phyloP scores from a whole-genome alignment of 2,888 invertebrate species.

The Lasius fuliginosus region DNA sequence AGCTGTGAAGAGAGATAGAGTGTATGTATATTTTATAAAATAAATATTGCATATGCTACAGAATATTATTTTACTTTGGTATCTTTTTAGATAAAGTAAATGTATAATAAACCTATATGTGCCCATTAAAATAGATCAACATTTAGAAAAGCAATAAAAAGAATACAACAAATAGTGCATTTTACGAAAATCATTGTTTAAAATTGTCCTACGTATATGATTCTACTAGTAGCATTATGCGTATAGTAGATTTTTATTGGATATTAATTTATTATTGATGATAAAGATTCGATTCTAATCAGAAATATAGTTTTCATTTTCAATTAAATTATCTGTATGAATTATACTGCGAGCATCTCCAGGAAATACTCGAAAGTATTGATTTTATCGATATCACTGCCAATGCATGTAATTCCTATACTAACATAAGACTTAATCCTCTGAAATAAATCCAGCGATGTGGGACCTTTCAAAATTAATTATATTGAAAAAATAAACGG shows the following conservation, averaged over 20 bases:
- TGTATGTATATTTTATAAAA: not conserved
- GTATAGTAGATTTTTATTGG: slow-evolving; percentile 22
- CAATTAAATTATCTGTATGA: slow-evolving; percentile 42
- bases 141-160: not conserved
- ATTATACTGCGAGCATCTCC: not conserved
- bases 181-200: not conserved
- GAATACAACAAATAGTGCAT: not conserved
- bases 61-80: not conserved
- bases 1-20: not conserved
- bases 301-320: slow-evolving; percentile 13
- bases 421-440: slow-evolving; percentile 53
- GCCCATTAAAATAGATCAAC: not conserved
- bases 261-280: slow-evolving; percentile 9
- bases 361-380: slow-evolving; percentile 62
- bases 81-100: not conserved
- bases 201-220: not conserved
- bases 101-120: not conserved
- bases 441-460: not conserved
- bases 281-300: slow-evolving; percentile 13
- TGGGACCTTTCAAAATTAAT: slow-evolving; percentile 18
- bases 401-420: slow-evolving; percentile 47
- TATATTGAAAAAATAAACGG: not conserved
- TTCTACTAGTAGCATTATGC: slow-evolving; percentile 8
- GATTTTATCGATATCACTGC: slow-evolving; percentile 54
- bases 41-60: not conserved